These are phyloP conservation scores for Ctenopoma multispine DNA, from an alignment of 2,797 vertebrate species.

Conservation along the genomic window DNA sequence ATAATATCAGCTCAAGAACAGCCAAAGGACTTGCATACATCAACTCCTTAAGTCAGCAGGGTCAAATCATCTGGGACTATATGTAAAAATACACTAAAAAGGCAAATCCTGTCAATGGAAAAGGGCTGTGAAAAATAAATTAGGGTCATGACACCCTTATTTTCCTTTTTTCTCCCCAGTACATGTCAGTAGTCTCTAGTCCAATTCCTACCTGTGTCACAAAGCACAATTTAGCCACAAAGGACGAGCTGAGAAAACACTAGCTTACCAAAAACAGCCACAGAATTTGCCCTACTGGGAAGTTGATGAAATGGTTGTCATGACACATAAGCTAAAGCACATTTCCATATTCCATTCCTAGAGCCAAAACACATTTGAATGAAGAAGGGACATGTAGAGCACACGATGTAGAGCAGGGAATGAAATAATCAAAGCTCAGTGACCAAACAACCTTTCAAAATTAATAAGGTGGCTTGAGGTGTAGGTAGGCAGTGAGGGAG, in stretches of 20 bases:
- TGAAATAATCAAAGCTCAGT: slow-evolving; percentile 76
- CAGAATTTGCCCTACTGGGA: slow-evolving; percentile 40
- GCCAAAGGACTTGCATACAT: background rate
- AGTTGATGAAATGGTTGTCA: slow-evolving; percentile 70
- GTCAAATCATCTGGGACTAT: background rate
- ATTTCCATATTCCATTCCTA: slow-evolving; percentile 81
- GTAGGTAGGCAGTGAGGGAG: slow-evolving; percentile 61
- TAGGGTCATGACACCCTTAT: slow-evolving; percentile 27
- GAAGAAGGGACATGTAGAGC: slow-evolving; percentile 59
- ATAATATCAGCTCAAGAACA: background rate
- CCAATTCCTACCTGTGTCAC: slow-evolving; percentile 33
- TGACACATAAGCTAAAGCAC: slow-evolving; percentile 56
- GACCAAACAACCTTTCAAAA: slow-evolving; percentile 77
- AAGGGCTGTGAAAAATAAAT: slow-evolving; percentile 31
- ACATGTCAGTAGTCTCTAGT: slow-evolving; percentile 11
- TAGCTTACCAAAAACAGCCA: slow-evolving; percentile 43
- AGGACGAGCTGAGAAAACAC: slow-evolving; percentile 45
- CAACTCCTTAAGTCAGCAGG: slow-evolving; percentile 2
- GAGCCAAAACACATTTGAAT: slow-evolving; percentile 73
- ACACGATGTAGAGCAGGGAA: slow-evolving; percentile 62
- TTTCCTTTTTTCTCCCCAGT: slow-evolving; percentile 15
- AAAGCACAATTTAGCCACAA: slow-evolving; percentile 38
- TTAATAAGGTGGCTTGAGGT: slow-evolving; percentile 76
- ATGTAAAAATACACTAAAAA: slow-evolving; percentile 31
- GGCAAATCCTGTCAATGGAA: background rate